Evolutionary conservation across 2,797 vertebrate species (phyloP), one percentile per base, ranked within the genome.

Genomic region (Capromys pilorides): DNA sequence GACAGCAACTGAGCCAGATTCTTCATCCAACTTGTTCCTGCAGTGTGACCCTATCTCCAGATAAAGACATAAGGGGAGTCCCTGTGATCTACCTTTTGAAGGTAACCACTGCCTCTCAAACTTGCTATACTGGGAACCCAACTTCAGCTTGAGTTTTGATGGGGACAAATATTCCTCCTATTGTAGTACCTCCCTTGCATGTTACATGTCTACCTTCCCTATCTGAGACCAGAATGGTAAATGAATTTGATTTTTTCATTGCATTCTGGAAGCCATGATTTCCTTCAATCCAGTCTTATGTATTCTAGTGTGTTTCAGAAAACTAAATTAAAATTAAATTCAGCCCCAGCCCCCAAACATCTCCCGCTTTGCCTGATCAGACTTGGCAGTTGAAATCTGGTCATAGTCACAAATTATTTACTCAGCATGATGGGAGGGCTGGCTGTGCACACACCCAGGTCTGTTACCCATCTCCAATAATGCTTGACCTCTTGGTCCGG

Each of bases 381-480:
- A 81, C 7, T 1, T 5, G 71, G 59, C 39, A 39, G 79, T 4
- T 64, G 19, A 86, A 66, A 33, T 73, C 33, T 31, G 33, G 4
- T 21, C 59, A 13, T 9, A 12, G 21, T 61, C 49, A 31, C 82
- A 41, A 24, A 31, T 77, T 62, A 31, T 33, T 51, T 33, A 26
- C 33, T 57, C 51, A 33, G 59, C 18, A 2, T 22, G n/a, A 6
- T 1, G 0, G 41, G 73, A 26, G 19, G 9, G 67, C n/a, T 19
- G 0, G 67, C n/a, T 19, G 0, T 21, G 4, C 2, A 3, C 18
- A 11, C 19, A 16, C 28, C 14, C 54, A 10, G n/a, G 45, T 12
- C 62, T 14, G 9, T 14, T 9, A 3, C 21, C 45, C 6, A 1
- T 86, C 66, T 24, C 31, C 62, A 92, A 0, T 13, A 49, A 45